These are phyloP conservation scores for Arion vulgaris DNA, from an alignment of 1,140 invertebrate species.

Conservation along the genomic window DNA sequence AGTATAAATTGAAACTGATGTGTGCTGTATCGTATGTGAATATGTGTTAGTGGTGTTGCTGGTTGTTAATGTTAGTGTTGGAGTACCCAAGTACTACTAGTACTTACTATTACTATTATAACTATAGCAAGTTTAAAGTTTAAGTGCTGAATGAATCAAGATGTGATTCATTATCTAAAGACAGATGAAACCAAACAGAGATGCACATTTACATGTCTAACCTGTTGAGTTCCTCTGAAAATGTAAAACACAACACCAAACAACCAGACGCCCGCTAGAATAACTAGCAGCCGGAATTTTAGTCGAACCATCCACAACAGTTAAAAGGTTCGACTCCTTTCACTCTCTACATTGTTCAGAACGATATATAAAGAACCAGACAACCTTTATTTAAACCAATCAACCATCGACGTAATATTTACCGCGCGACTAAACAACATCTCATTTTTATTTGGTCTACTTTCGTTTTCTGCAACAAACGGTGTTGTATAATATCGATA, in stretches of 20 bases:
- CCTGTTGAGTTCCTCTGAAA: slow-evolving; percentile 35
- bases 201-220: no score
- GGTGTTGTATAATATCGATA: no score
- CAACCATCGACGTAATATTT: neutral
- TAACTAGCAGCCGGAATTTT: slow-evolving; percentile 43
- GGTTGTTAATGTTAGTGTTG: no score
- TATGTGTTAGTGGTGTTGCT: no score
- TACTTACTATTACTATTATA: no score
- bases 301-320: slow-evolving; percentile 42
- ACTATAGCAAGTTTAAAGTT: no score
- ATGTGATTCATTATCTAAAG: no score
- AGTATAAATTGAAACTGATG: no score
- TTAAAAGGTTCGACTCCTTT: slow-evolving; percentile 7
- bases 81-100: no score
- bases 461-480: neutral
- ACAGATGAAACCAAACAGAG: no score
- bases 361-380: neutral
- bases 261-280: slow-evolving; percentile 42
- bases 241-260: slow-evolving; percentile 38
- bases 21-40: no score
- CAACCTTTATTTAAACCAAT: neutral
- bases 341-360: neutral
- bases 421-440: neutral
- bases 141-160: no score
- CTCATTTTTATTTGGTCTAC: neutral